Percentiles rank a stretch among this genome's conserved stretches.
Evolutionary conservation across 1,140 invertebrate species (phyloP).

Genomic region (Nephotettix cincticeps): DNA sequence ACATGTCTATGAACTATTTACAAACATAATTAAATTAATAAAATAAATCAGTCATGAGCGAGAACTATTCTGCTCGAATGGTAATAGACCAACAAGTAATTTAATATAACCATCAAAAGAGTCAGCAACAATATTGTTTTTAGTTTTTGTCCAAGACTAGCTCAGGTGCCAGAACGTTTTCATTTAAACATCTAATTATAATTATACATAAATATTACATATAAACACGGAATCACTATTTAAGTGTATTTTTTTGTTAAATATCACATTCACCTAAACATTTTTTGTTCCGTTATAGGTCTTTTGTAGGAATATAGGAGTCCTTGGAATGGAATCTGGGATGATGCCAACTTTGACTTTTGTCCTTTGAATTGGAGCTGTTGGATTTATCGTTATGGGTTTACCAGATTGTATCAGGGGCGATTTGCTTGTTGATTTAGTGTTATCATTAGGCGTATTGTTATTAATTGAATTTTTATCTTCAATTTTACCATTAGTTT

Average conservation of each 20-base stretch:
- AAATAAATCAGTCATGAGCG: slow-evolving; percentile 12
- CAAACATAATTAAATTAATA: not conserved
- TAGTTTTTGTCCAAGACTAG: not conserved
- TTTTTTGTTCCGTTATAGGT: slow-evolving; percentile 21
- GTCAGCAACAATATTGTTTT: too few species aligned
- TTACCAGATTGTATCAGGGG: not conserved
- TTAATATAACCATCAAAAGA: too few species aligned
- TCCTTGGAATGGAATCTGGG: slow-evolving; percentile 33
- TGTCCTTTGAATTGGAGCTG: slow-evolving; percentile 33
- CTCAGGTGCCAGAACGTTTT: not conserved
- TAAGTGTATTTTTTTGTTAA: too few species aligned
- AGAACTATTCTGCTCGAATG: not conserved
- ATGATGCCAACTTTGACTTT: slow-evolving; percentile 33
- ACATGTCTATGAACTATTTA: not conserved
- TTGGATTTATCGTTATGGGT: slow-evolving; percentile 1
- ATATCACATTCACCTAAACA: not conserved
- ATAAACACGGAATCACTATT: too few species aligned
- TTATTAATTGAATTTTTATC: slow-evolving; percentile 17
- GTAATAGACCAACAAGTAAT: slow-evolving; percentile 1
- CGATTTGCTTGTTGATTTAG: not conserved
- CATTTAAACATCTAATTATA: too few species aligned
- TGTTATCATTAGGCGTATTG: not conserved
- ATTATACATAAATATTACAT: too few species aligned
- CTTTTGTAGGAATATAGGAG: slow-evolving; percentile 33
- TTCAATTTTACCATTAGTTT: not conserved